Evolutionary conservation across 1,140 invertebrate species (phyloP).

Genomic region (Drosophila subobscura): DNA sequence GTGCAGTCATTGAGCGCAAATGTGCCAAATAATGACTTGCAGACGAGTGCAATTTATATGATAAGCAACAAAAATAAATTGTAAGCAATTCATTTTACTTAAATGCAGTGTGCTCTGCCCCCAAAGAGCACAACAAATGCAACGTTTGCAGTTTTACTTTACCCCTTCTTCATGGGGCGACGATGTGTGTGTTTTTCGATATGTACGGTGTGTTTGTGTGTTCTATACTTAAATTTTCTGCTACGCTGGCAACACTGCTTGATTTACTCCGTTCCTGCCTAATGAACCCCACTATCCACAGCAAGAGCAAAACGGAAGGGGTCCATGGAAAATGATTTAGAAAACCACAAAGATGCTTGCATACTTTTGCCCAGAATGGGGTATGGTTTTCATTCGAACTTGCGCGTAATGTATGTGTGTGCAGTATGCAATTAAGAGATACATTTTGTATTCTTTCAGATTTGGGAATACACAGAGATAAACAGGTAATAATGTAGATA

Average conservation of each 20-base stretch:
- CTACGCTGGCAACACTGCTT: conserved; percentile 44
- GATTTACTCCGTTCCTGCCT: conserved; percentile 48
- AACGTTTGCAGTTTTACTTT: conserved; percentile 42
- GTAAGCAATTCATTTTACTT: conserved; percentile 81
- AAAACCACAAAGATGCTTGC: background rate
- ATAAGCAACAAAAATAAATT: conserved; percentile 81
- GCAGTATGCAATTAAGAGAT: too few relatives aligned
- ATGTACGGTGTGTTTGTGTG: conserved; percentile 46
- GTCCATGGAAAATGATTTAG: conserved; percentile 11
- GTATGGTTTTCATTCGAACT: too few relatives aligned
- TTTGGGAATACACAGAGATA: too few relatives aligned
- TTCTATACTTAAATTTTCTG: conserved; percentile 49
- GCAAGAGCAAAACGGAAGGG: background rate
- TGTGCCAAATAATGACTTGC: conserved; percentile 81
- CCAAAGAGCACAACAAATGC: conserved; percentile 38
- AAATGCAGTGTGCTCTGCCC: conserved; percentile 44
- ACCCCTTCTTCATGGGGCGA: conserved; percentile 10
- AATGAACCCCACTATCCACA: conserved; percentile 34
- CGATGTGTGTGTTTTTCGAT: conserved; percentile 7
- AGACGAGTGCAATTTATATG: conserved; percentile 80
- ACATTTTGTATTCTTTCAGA: too few relatives aligned
- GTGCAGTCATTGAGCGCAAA: conserved; percentile 79
- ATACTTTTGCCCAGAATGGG: conserved; percentile 4
- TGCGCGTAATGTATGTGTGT: too few relatives aligned
- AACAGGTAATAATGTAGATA: too few relatives aligned